phyloP scores from a whole-genome alignment of 2,113 vertebrate species.

The Prietella phreatophila region DNA sequence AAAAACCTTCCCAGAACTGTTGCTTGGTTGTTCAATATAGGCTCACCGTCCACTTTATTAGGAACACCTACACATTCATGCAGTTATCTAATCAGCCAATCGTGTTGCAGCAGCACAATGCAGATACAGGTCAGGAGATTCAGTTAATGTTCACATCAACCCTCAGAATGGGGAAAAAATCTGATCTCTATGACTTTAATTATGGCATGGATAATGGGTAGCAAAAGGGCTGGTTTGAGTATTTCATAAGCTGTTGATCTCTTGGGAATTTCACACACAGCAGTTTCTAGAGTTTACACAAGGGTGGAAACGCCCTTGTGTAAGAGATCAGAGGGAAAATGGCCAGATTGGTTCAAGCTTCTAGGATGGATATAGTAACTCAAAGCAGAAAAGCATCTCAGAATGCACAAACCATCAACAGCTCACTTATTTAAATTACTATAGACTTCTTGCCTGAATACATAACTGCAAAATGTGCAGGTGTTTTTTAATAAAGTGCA shows the following conservation, averaged over 20 bases:
- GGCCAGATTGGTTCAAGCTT: neutral
- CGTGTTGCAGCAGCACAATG: neutral
- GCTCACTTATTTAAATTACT: neutral
- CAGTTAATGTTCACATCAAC: neutral
- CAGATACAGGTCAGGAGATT: neutral
- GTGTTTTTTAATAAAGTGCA: neutral
- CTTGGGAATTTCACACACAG: neutral
- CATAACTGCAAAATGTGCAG: neutral
- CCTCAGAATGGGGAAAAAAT: neutral
- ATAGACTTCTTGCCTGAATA: neutral
- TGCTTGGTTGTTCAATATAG: neutral
- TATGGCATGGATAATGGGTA: neutral
- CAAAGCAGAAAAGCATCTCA: neutral
- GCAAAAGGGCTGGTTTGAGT: neutral
- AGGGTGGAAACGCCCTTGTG: neutral
- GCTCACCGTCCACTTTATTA: neutral
- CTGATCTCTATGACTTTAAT: neutral
- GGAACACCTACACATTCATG: neutral
- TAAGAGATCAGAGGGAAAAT: neutral
- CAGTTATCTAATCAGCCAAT: neutral
- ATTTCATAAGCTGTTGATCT: neutral
- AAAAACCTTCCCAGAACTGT: neutral
- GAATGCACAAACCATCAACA: neutral
- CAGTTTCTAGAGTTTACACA: neutral
- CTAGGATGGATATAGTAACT: neutral